These are phyloP conservation scores for Lycocerus yunnanus DNA, from an alignment of 2,888 invertebrate genomes.

Conservation along the genomic window DNA sequence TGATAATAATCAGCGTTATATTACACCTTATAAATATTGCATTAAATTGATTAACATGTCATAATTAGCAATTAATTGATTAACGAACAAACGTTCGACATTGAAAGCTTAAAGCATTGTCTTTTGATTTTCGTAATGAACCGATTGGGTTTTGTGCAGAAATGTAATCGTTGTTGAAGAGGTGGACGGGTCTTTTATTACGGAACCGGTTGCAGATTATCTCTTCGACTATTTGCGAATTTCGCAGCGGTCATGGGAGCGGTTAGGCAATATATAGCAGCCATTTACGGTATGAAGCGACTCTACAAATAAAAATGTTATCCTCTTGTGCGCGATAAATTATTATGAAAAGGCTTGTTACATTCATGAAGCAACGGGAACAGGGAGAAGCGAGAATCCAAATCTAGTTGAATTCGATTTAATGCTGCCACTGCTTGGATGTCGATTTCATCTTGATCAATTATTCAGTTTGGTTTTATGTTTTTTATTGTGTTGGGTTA, in stretches of 20 bases:
- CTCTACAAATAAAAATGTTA: conserved; percentile 52
- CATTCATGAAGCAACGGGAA: conserved; percentile 34
- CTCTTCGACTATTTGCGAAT: conserved; percentile 45
- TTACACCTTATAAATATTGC: neutral
- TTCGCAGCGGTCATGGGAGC: conserved; percentile 41
- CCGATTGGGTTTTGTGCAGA: conserved; percentile 31
- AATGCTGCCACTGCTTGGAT: conserved; percentile 17
- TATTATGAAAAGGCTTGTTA: conserved; percentile 50
- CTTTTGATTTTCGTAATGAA: conserved; percentile 9
- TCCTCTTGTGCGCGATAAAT: conserved; percentile 49
- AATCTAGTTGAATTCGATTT: conserved; percentile 38
- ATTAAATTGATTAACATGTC: neutral
- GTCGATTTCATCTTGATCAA: conserved; percentile 8
- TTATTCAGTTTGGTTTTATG: neutral
- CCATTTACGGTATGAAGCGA: conserved; percentile 50
- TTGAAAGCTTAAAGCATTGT: conserved; percentile 8
- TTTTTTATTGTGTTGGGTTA: neutral
- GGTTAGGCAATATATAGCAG: conserved; percentile 46
- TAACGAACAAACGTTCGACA: neutral
- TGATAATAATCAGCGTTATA: neutral
- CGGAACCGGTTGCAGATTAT: conserved; percentile 39
- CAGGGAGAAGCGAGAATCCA: conserved; percentile 33
- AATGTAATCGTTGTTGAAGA: conserved; percentile 20
- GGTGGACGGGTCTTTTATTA: conserved; percentile 22
- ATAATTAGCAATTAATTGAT: neutral